Evolutionary conservation across 2,888 invertebrate genomes (phyloP).

Genomic region (Sinopyrophorus schimmeli): DNA sequence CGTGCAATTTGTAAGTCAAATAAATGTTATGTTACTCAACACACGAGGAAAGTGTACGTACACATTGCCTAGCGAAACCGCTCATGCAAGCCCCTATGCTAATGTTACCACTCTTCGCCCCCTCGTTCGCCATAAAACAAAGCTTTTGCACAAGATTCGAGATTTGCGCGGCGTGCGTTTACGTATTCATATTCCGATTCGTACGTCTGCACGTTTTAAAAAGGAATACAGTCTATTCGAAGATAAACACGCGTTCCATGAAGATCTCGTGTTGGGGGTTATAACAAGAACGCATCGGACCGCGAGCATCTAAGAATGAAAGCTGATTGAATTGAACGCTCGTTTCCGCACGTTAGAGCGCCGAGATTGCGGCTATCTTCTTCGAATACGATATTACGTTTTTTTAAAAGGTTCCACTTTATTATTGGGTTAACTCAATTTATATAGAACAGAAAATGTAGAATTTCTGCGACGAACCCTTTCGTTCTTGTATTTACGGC

Average conservation of each 20-base stretch:
- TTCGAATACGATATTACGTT: slow-evolving; percentile 35
- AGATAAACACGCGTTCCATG: slow-evolving; percentile 13
- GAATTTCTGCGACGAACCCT: too few species aligned
- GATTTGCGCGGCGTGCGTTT: slow-evolving; percentile 7
- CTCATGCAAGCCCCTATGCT: slow-evolving; percentile 45
- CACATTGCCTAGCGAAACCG: slow-evolving; percentile 28
- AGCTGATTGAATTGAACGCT: slow-evolving; percentile 51
- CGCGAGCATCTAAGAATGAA: slow-evolving; percentile 44
- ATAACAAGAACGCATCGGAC: slow-evolving; percentile 46
- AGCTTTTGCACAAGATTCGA: slow-evolving; percentile 13
- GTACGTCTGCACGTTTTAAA: slow-evolving; percentile 13
- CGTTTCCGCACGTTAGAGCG: slow-evolving; percentile 50
- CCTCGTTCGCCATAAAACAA: slow-evolving; percentile 6
- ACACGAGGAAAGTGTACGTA: slow-evolving; percentile 29
- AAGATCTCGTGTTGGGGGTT: slow-evolving; percentile 34
- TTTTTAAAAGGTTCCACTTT: slow-evolving; percentile 23
- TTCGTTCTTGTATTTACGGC: too few species aligned
- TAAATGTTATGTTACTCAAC: slow-evolving; percentile 49
- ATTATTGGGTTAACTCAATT: too few species aligned
- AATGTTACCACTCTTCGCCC: slow-evolving; percentile 31
- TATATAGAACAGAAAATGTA: too few species aligned
- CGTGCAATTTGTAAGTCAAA: slow-evolving; percentile 54
- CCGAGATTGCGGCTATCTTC: slow-evolving; percentile 45
- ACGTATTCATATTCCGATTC: slow-evolving; percentile 18
- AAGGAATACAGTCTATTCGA: background rate